Evolutionary conservation across 2,888 invertebrate species (phyloP), one percentile per base, ranked within the genome.

Genomic region (Drosophila prolongata): DNA sequence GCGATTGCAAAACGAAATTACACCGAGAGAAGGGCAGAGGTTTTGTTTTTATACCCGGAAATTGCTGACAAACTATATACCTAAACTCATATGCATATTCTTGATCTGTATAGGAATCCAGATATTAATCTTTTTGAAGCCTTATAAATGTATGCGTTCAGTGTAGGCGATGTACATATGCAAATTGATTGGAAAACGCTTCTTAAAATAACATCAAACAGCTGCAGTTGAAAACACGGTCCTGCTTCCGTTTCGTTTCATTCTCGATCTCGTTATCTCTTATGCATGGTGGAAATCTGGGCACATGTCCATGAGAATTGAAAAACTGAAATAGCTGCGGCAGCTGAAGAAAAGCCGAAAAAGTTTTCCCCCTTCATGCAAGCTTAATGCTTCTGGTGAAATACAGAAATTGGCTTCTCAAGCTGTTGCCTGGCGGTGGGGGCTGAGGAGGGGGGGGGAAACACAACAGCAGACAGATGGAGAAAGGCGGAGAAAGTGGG

Each of bases 281-380:
- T 60, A 75, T 75, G 70, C 56, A 75, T 75, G 75, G 64, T 75
- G 75, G 75, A 54, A 58, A 58, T 46, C 44, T 42, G 55, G 37
- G 42, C 75, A 75, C 62, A 56, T 75, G 75, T 74, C 56, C 73
- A 44, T 47, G 54, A 10, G 34, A 59, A 55, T 54, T 27, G 14
- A 34, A 44, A 49, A 19, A 6, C 11, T 16, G 42, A 43, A 40
- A 62, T 49, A 47, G 40, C 54, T 8, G 38, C 24, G 47, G 35
- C 19, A 57, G 27, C 44, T 24, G 44, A 13, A 16, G 13, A 24
- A 13, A 44, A 24, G 27, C 27, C 49, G 13, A 52, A 47, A 62
- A 61, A 47, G 16, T 68, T 68, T 40, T n/a, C 3, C 1, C 27
- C 62, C 27, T 13, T 74, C 74, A 68, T 68, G 68, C 74, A 74